Evolutionary conservation across 2,797 vertebrate species (phyloP), one percentile per base, ranked within the genome.

Genomic region (Eospalax fontanierii): DNA sequence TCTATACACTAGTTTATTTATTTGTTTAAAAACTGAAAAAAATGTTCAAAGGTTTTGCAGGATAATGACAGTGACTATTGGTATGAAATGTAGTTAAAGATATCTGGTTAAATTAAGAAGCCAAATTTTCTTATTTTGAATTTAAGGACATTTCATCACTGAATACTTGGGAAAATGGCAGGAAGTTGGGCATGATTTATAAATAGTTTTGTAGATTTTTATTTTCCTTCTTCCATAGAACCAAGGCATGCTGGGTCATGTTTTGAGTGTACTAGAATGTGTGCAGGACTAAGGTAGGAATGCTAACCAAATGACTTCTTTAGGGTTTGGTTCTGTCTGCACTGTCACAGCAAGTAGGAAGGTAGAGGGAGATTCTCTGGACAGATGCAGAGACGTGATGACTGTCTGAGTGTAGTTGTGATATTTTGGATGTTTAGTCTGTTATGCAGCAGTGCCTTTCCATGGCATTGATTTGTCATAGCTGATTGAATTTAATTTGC

Each of bases 401-500:
- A 43, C 19, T 14, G 46, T 61, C 24, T 40, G 87, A 70, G 2
- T 61, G 16, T 30, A 40, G 6, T 19, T 65, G 30, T 46, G 26
- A 79, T 71, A 59, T 76, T 57, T 46, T 59, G 24, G 54, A 68
- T n/a, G 61, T 40, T 70, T 33, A 16, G 24, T 43, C 9, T 15
- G 2, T 88, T 86, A 86, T n/a, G 84, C 76, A 86, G 84, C n/a
- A 54, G 91, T 85, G 59, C 21, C 21, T 94, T 94, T 94, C 65
- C n/a, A 86, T 3, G n/a, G 50, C 65, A 91, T 50, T 90, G 76
- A 89, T 94, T 96, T 94, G 95, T 75, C 74, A 92, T 61, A 95
- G n/a, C 40, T 83, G 65, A 94, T 86, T 59, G 46, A 90, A 80
- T 40, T 89, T 43, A 91, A 76, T 85, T 54, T 14, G 28, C 70